Evolutionary conservation across 2,113 vertebrate species (phyloP), one percentile per base, ranked within the genome.

Genomic region (Ctenodactylus gundi): DNA sequence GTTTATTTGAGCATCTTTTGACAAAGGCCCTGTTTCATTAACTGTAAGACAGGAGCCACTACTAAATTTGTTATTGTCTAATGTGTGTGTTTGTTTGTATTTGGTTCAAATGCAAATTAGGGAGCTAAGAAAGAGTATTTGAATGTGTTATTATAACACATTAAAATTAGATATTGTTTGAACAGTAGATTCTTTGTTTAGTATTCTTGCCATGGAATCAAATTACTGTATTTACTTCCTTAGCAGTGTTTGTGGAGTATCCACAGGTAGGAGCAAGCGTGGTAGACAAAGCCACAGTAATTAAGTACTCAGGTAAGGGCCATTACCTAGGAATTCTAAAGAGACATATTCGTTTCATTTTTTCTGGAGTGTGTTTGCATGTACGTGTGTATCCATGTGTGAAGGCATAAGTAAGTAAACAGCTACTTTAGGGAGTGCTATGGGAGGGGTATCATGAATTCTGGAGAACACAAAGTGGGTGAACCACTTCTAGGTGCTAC

Each of bases 71-170:
- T 44, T 76, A 29, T 82, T 76, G 0, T 49, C 41, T 93, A 6
- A 93, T 39, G 23, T 72, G n/a, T n/a, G n/a, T n/a, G n/a, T n/a
- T n/a, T n/a, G n/a, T n/a, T n/a, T n/a, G n/a, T n/a, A n/a, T n/a
- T n/a, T n/a, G n/a, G n/a, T 90, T 95, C 67, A 91, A 73, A 65
- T 73, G 57, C 8, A 78, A 68, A 76, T 88, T 81, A 91, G 70
- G n/a, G 27, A 55, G 27, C 51, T 68, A 1, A 39, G 67, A 72
- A 39, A 88, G 64, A 72, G 27, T 65, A 41, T 70, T 49, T 88
- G 82, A 58, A 44, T 80, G 57, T 58, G 20, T 39, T 49, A 31
- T 77, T 14, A 46, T 65, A 65, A 85, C 41, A 57, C 15, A 51
- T 86, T 90, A 75, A 73, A 90, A 84, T 77, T 44, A 34, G 31